Percentiles rank a stretch among this genome's conserved stretches.
phyloP scores from a whole-genome alignment of 2,113 vertebrate genomes.

The Carassius carassius region DNA sequence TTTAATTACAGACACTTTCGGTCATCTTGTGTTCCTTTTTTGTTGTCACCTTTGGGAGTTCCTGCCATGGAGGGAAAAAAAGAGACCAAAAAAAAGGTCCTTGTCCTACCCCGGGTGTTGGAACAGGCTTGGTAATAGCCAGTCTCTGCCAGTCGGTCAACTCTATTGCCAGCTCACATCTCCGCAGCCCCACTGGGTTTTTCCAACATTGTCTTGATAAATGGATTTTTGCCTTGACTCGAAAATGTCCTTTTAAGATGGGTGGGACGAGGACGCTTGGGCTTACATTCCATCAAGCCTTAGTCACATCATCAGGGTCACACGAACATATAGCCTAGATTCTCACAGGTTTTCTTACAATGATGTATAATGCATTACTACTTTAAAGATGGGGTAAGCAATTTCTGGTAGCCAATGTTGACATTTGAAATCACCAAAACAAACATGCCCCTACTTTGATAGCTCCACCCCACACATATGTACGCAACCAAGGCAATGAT shows the following conservation, averaged over 20 bases:
- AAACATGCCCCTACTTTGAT: no score
- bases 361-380: slow-evolving; percentile 29
- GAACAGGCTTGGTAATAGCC: slow-evolving; percentile 42
- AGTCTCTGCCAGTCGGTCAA: slow-evolving; percentile 56
- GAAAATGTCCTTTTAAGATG: slow-evolving; percentile 37
- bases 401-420: no score
- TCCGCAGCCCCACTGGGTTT: slow-evolving; percentile 45
- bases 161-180: slow-evolving; percentile 57
- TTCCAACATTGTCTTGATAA: slow-evolving; percentile 62
- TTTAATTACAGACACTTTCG: slow-evolving; percentile 70
- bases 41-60: slow-evolving; percentile 63
- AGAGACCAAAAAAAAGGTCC: slow-evolving; percentile 44
- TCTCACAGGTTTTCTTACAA: not conserved
- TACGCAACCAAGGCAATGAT: no score
- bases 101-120: slow-evolving; percentile 55
- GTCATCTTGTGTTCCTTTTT: slow-evolving; percentile 52
- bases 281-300: slow-evolving; percentile 44
- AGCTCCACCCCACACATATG: no score
- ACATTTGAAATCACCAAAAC: no score
- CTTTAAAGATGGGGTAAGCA: no score
- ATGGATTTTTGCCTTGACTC: slow-evolving; percentile 58
- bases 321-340: not conserved
- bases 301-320: slow-evolving; percentile 15
- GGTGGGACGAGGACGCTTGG: not conserved
- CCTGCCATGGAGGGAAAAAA: slow-evolving; percentile 41